These are phyloP conservation scores for Calcarius lapponicus DNA, from an alignment of 2,797 vertebrate species.

Conservation along the genomic window DNA sequence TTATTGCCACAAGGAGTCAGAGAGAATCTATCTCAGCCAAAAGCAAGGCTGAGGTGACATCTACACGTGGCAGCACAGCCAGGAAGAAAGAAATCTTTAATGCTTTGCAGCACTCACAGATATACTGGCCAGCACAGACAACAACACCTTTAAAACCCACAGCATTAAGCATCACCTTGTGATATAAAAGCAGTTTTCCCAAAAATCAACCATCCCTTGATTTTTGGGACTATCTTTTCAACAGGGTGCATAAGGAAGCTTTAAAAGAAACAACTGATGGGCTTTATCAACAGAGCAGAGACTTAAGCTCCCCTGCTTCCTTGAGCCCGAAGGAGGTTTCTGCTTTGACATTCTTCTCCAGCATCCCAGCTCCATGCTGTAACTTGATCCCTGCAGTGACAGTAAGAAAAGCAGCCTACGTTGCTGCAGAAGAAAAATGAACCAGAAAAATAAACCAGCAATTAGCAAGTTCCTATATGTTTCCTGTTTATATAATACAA, in stretches of 20 bases:
- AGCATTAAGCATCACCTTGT: neutral
- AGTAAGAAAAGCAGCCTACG: constrained; percentile 38
- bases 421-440: constrained; percentile 59
- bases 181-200: neutral
- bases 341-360: neutral
- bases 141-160: neutral
- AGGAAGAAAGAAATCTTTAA: neutral
- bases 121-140: neutral
- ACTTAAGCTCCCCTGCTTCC: neutral
- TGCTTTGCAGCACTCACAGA: neutral
- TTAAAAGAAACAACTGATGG: neutral
- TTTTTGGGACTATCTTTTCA: neutral
- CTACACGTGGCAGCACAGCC: neutral
- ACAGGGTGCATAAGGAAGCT: neutral
- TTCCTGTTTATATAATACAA: constrained; percentile 60
- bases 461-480: constrained; percentile 62
- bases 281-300: neutral
- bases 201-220: neutral
- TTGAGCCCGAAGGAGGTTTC: neutral
- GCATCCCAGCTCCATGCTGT: neutral
- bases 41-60: neutral
- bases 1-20: neutral
- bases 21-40: neutral
- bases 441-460: constrained; percentile 58
- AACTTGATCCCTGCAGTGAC: constrained; percentile 28